phyloP scores from a whole-genome alignment of 1,140 invertebrate species.

The Ectropis grisescens region DNA sequence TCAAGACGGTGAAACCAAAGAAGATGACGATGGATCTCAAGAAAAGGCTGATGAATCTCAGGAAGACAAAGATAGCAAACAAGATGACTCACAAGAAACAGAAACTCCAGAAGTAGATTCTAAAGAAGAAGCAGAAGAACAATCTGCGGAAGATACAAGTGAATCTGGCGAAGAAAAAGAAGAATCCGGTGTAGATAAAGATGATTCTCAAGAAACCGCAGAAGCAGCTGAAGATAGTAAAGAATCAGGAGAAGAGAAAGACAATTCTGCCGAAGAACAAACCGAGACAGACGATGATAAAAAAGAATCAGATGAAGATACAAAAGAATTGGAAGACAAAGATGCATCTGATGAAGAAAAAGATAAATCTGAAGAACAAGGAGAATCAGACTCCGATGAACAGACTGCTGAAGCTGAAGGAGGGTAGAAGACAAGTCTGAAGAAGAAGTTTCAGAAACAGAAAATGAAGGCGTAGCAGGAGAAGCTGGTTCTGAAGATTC shows the following conservation, averaged over 20 bases:
- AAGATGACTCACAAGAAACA: conserved; percentile 40
- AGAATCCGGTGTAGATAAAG: conserved; percentile 7
- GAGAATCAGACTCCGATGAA: conserved; percentile 13
- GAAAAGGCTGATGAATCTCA: conserved; percentile 57
- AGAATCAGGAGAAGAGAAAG: conserved; percentile 12
- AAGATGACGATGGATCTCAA: conserved; percentile 52
- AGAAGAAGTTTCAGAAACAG: conserved; percentile 10
- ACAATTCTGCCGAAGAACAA: conserved; percentile 15
- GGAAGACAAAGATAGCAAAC: conserved; percentile 39
- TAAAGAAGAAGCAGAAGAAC: conserved; percentile 17
- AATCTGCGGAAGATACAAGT: conserved; percentile 2
- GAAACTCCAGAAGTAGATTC: conserved; percentile 48
- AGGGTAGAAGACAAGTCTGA: conserved; percentile 16
- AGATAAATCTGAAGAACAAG: conserved; percentile 23
- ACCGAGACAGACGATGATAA: conserved; percentile 12
- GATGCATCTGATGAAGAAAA: conserved; percentile 20
- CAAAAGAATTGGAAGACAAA: too few species aligned
- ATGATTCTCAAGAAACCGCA: conserved; percentile 8
- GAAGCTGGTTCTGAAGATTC: too few species aligned
- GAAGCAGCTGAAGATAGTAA: conserved; percentile 19
- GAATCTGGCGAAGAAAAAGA: conserved; percentile 8
- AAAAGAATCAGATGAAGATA: conserved; percentile 9
- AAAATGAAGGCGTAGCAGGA: conserved; percentile 11
- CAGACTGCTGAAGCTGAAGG: conserved; percentile 19
- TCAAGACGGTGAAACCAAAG: conserved; percentile 38